Evolutionary conservation across 2,113 vertebrate species (phyloP), one percentile per base, ranked within the genome.

Genomic region (Ibidorhyncha struthersii): DNA sequence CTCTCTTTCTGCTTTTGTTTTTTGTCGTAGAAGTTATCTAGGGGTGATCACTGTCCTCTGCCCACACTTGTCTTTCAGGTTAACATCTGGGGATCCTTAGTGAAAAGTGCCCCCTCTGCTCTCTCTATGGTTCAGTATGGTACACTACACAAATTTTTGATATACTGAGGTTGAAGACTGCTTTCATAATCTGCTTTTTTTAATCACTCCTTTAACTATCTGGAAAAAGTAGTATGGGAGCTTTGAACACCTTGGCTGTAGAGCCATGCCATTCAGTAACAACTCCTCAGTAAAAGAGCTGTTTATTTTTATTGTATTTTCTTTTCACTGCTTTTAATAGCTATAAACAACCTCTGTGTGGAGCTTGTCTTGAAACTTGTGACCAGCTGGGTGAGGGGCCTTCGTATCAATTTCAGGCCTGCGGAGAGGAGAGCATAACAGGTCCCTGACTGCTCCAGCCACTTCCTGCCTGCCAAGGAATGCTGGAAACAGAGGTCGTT

Each of bases 401-500:
- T 82, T 95, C 7, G 5, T 89, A 93, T 97, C 52, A 13, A 80
- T 93, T 98, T 97, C 95, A 94, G 16, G 71, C 86, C 82, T 89
- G 86, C 61, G 70, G 85, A 92, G 95, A 86, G 80, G 62, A 92
- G 72, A 96, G n/a, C 53, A 59, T 55, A 94, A 92, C 74, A 96
- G 85, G 88, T 94, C 90, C 82, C 77, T 89, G 89, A 91, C 90
- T 97, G 86, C 84, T 83, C 63, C 82, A 95, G 92, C 88, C 73
- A 56, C 82, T 92, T 93, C 79, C 77, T 96, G 88, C 77, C 82
- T 95, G 92, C 93, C 95, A 97, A 95, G 71, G 93, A 97, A 94
- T 95, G 94, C 93, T 96, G 95, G 82, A 92, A 95, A 27, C 90
- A 91, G 87, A 93, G 93, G 71, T 93, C 69, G 3, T 96, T 97